Evolutionary conservation across 2,113 vertebrate genomes (phyloP), one percentile per base, ranked within the genome.

Genomic region (Larimichthys crocea): DNA sequence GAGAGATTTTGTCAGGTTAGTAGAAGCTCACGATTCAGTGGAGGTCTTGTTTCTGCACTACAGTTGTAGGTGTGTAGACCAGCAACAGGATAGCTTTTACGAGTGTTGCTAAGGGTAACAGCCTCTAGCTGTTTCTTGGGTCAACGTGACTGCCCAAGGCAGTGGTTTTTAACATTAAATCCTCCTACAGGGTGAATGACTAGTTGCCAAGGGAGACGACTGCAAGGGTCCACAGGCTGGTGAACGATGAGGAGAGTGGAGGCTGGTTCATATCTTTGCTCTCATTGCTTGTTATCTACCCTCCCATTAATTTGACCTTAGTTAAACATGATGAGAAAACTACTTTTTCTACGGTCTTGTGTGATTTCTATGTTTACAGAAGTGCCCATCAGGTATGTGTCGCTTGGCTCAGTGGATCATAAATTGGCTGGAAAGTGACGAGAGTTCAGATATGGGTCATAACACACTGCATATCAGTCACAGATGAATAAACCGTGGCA

Each of bases 41-140:
- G 82, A 89, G 26, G 64, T 73, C 71, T 83, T 87, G 76, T 82
- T 88, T 86, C 79, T 64, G 60, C 63, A 35, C 44, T n/a, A 29
- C 84, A 60, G 64, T 62, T n/a, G 44, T 62, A 26, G 44, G 71
- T 71, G 53, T 74, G 31, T 44, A 56, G 16, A 55, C 6, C 5
- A 10, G 62, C 71, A 71, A 31, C 42, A 56, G 64, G 17, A 55
- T 44, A 68, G 70, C 68, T 72, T 53, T 4, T 35, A 60, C 20
- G 73, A 69, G 63, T 70, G 83, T 90, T 93, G 89, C 85, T 78
- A 83, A 29, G 78, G 85, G 86, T 57, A 88, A 89, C 83, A 56
- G 76, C 86, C 87, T 89, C 63, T 55, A 76, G 87, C 77, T 85
- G 66, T 35, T 74, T 67, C 74, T 66, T n/a, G 0, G 74, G 80